A percentile compares a stretch with the other conserved stretches of the same genome.
phyloP scores from a whole-genome alignment of 2,113 vertebrate genomes.

The Orycteropus afer region DNA sequence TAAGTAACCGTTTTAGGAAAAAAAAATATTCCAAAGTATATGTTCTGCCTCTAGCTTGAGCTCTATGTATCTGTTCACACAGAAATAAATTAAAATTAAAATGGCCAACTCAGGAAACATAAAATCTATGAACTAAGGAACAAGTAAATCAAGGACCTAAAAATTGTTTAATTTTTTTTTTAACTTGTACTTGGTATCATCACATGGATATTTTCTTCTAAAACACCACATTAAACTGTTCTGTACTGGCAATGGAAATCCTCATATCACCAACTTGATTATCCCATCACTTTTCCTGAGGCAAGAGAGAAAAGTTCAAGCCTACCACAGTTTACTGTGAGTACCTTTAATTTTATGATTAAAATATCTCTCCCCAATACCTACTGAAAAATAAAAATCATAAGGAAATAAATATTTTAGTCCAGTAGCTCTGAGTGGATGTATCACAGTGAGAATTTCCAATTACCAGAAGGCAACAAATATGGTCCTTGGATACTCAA shows the following conservation, averaged over 20 bases:
- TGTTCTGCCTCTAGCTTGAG: background rate
- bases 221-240: background rate
- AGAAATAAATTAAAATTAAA: conserved; percentile 38
- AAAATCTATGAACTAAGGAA: background rate
- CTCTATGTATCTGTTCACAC: background rate
- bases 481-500: background rate
- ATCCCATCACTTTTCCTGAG: background rate
- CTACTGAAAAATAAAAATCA: background rate
- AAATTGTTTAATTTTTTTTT: conserved; percentile 1
- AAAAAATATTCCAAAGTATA: background rate
- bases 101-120: background rate
- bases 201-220: background rate
- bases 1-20: background rate
- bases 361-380: background rate
- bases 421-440: background rate
- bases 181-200: conserved; percentile 5
- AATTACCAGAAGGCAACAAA: background rate
- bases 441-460: background rate
- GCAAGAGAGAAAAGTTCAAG: background rate
- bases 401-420: conserved; percentile 6
- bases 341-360: background rate
- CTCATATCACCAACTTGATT: background rate
- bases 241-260: background rate
- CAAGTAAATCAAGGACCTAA: background rate
- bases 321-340: background rate